Conservation (phyloP, 2,797 vertebrate genomes). For the Botia almorhae region DNA sequence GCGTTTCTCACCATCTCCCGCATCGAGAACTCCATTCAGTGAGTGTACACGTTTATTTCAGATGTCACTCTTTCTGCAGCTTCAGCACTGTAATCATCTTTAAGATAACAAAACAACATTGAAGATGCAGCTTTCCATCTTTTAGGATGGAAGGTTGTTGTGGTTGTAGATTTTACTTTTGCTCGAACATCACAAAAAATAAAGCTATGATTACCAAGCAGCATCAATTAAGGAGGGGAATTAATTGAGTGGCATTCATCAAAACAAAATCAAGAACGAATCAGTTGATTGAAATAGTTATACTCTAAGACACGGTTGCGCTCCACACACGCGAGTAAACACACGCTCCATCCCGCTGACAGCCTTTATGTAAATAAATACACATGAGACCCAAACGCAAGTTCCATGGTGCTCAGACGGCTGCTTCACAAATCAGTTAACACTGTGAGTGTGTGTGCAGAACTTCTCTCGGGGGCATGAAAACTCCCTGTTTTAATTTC, state of each 20-base stretch:
- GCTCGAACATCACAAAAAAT: background rate
- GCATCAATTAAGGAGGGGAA: background rate
- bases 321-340: constrained; percentile 15
- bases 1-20: constrained; percentile 97
- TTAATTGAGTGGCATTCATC: constrained; percentile 12
- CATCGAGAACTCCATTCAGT: constrained; percentile 99
- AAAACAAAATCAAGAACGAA: constrained; percentile 25
- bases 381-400: background rate
- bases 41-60: constrained; percentile 70
- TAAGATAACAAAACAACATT: constrained; percentile 30
- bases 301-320: background rate
- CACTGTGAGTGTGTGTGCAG: background rate
- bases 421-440: constrained; percentile 21
- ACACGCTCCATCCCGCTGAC: constrained; percentile 2
- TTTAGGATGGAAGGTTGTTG: constrained; percentile 8
- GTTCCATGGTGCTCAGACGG: constrained; percentile 1
- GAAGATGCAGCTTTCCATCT: constrained; percentile 2
- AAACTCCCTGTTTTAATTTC: constrained; percentile 53
- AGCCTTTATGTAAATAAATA: constrained; percentile 35
- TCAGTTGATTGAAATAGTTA: constrained; percentile 31
- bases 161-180: background rate
- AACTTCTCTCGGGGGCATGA: constrained; percentile 33
- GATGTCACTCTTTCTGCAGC: constrained; percentile 17
- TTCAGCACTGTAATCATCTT: constrained; percentile 32
- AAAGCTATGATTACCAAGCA: background rate